A percentile compares a stretch with the other conserved stretches of the same genome.
Conservation (phyloP, 2,797 vertebrate genomes). For the Merluccius polli region DNA sequence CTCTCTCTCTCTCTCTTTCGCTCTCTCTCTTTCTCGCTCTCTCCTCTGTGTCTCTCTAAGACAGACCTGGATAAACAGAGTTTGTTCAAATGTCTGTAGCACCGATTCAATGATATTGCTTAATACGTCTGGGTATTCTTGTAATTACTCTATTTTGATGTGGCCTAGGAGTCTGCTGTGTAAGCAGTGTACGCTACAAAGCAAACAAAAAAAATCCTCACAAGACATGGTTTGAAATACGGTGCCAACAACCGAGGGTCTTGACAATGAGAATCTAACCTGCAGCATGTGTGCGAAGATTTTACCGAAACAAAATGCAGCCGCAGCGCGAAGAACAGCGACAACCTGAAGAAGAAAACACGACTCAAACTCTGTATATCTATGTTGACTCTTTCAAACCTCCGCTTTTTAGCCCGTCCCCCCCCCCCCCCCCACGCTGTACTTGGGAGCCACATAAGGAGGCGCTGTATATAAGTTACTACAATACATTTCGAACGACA, state of each 20-base stretch:
- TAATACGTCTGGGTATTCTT: not conserved
- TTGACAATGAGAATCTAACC: not conserved
- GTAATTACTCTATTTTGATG: not conserved
- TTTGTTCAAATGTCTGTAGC: not conserved
- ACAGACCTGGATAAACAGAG: too few species aligned
- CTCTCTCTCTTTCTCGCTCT: too few species aligned
- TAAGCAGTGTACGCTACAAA: not conserved
- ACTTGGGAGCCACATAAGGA: slow-evolving; percentile 75
- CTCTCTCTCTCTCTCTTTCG: not conserved
- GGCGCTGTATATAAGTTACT: slow-evolving; percentile 71
- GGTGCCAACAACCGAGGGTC: not conserved
- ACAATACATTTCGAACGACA: slow-evolving; percentile 64
- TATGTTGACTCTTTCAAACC: not conserved
- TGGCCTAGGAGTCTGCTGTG: not conserved
- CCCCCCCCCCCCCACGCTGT: slow-evolving; percentile 58
- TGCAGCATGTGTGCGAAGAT: not conserved
- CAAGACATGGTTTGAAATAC: not conserved
- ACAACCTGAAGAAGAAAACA: not conserved
- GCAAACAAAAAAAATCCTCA: not conserved
- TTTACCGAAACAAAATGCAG: not conserved
- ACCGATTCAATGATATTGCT: not conserved
- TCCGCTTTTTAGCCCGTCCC: slow-evolving; percentile 35
- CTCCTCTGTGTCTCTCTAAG: not conserved
- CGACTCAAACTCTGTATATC: not conserved
- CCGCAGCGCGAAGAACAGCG: not conserved